Evolutionary conservation across 1,140 invertebrate genomes (phyloP), one percentile per base, ranked within the genome.

Genomic region (Colletes latitarsis): DNA sequence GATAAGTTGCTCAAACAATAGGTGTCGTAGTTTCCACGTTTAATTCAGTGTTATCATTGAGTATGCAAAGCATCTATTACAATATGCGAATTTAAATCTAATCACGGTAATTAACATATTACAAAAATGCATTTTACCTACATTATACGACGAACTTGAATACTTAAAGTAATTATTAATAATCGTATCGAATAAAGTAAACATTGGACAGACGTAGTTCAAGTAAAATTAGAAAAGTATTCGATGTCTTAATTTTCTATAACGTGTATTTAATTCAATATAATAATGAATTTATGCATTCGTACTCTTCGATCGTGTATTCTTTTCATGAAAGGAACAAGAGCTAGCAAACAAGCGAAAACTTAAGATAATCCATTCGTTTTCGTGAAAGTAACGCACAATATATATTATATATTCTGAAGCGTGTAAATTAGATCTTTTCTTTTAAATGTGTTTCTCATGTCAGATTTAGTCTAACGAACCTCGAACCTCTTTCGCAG

Each of bases 401-500:
- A 46, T 9, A 46, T 9, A 9, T 9, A 46, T 46, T 8, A 46
- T 46, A 46, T 46, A 46, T 12, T 49, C 49, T 3, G 10, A 49
- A 49, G 49, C 49, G 49, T 49, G 49, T 49, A 12, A 49, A 49
- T 12, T 49, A 49, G 49, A 10, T 49, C 10, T 49, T 49, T 46
- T 46, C 9, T 46, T 9, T 12, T 49, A 49, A 49, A 19, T 49
- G 10, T 21, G n/a, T 67, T 12, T 21, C 43, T 6, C 43, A 14
- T 57, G 39, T 30, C 30, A 30, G 30, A 30, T 30, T 30, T 30
- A 30, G 30, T 30, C 0, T 17, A 53, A 90, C 89, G 66, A 90
- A 94, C 94, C 94, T 90, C 93, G 93, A 49, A 94, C 93, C 81
- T 94, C 93, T 89, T 94, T 94, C 0, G 94, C 94, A 30, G 93